Base-by-base conservation (phyloP, 2,888 invertebrate species). In the Drosophila mercatorum region DNA sequence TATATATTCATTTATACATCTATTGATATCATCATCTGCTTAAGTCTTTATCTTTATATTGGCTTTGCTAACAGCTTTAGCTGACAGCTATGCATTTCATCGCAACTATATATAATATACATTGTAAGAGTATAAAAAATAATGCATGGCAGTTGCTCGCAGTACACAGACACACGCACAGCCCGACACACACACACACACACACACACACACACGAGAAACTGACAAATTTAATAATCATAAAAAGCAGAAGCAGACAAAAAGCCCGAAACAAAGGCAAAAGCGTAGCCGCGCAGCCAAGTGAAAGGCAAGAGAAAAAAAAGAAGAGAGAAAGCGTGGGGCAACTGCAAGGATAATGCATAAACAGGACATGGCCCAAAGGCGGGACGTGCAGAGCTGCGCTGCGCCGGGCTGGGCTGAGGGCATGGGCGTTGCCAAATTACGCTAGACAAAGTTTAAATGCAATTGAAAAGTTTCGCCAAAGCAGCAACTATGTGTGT, bases 401-500 rank as follows among this genome's bases (percentile, higher is more conserved):
- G 7, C 1, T 6, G 28, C 28, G 28, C 28, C 1, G 36, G 41
- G n/a, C 26, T 8, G 36, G 41, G n/a, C 26, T 8, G 10, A n/a
- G 61, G 52, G 52, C 12, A 57, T 34, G 60, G 68, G 60, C 57
- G 59, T 62, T 72, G 69, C 71, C 68, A 72, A 75, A 76, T 79
- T 72, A 71, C 70, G 65, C 81, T 55, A 81, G 83, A 83, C 69
- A 75, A 86, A 81, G 77, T 83, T 81, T 61, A 81, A 83, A 86
- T 83, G 81, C 81, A 83, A 86, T 83, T 83, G 86, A 83, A 86
- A 83, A 83, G 77, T 83, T 86, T 72, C 58, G 55, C 66, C 38
- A 47, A 64, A 66, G 55, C 61, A 61, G 63, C 52, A 60, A 17
- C 68, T 49, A 43, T 43, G 10, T 43, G 3, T 17, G 4, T 22